These are phyloP conservation scores for Chromoteleia sp. DNA, from an alignment of 2,888 invertebrate genomes.

Conservation along the genomic window DNA sequence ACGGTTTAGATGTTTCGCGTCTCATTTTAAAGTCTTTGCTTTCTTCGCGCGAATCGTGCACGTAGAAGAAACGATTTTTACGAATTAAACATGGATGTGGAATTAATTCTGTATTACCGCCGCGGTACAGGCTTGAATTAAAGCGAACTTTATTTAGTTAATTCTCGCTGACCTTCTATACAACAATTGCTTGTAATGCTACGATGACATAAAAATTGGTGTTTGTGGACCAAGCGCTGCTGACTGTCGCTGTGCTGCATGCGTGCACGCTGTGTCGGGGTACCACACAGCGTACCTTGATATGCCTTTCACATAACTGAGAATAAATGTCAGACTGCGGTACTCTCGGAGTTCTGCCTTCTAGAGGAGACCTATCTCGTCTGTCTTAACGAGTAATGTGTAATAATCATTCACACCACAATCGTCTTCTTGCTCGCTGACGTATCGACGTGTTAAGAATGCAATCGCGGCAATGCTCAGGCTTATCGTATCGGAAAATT, in stretches of 20 bases:
- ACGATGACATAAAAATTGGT: conserved; percentile 37
- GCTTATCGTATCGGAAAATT: conserved; percentile 36
- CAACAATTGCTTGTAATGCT: conserved; percentile 6
- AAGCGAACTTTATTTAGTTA: conserved; percentile 14
- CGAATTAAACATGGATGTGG: too few species aligned
- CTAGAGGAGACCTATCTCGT: conserved; percentile 78
- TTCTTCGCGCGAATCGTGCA: too few species aligned
- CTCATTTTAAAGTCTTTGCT: too few species aligned
- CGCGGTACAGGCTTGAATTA: background rate
- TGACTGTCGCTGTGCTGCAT: conserved; percentile 54
- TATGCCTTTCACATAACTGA: conserved; percentile 85
- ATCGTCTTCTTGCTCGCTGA: conserved; percentile 50
- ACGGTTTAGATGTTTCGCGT: too few species aligned
- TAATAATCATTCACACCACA: conserved; percentile 71
- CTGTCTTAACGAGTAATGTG: conserved; percentile 72
- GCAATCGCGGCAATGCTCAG: conserved; percentile 13
- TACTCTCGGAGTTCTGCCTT: conserved; percentile 76
- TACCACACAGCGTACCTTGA: conserved; percentile 80
- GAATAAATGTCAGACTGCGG: conserved; percentile 82
- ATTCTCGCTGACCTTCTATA: conserved; percentile 12
- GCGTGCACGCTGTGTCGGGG: conserved; percentile 79
- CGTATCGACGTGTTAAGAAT: conserved; percentile 32
- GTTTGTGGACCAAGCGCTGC: conserved; percentile 15
- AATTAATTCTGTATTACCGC: background rate
- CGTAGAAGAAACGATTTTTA: too few species aligned